phyloP scores from a whole-genome alignment of 2,888 invertebrate genomes.

The Drosophila heteroneura region DNA sequence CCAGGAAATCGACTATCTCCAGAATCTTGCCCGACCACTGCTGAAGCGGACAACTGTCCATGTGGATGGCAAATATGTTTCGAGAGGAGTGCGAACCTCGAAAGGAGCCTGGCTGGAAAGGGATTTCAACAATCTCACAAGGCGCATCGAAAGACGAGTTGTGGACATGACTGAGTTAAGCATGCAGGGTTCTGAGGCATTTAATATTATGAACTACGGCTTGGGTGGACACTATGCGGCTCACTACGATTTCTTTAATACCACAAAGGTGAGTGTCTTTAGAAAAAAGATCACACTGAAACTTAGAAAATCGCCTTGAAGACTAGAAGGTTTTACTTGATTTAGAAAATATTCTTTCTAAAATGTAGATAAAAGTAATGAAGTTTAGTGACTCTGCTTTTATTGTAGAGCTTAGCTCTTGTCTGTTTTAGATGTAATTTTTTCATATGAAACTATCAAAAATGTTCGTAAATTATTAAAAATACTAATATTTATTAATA shows the following conservation, averaged over 20 bases:
- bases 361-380: no score
- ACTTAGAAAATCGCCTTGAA: neutral
- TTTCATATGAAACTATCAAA: no score
- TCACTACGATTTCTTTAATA: slow-evolving; percentile 78
- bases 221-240: slow-evolving; percentile 78
- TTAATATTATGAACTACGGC: slow-evolving; percentile 82
- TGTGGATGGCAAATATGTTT: neutral
- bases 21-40: slow-evolving; percentile 57
- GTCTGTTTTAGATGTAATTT: no score
- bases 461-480: no score
- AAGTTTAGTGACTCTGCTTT: no score
- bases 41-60: slow-evolving; percentile 67
- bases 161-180: slow-evolving; percentile 77
- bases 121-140: slow-evolving; percentile 38
- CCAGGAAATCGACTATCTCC: slow-evolving; percentile 68
- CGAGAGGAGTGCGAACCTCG: slow-evolving; percentile 60
- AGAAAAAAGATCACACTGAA: neutral
- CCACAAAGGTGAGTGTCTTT: slow-evolving; percentile 49
- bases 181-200: slow-evolving; percentile 58
- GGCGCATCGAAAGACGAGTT: slow-evolving; percentile 66
- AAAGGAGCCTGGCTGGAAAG: slow-evolving; percentile 76
- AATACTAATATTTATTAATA: no score
- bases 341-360: neutral
- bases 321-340: neutral
- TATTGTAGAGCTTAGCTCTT: no score